Evolutionary conservation across 2,888 invertebrate genomes (phyloP), one percentile per base, ranked within the genome.

Genomic region (Bombylius major): DNA sequence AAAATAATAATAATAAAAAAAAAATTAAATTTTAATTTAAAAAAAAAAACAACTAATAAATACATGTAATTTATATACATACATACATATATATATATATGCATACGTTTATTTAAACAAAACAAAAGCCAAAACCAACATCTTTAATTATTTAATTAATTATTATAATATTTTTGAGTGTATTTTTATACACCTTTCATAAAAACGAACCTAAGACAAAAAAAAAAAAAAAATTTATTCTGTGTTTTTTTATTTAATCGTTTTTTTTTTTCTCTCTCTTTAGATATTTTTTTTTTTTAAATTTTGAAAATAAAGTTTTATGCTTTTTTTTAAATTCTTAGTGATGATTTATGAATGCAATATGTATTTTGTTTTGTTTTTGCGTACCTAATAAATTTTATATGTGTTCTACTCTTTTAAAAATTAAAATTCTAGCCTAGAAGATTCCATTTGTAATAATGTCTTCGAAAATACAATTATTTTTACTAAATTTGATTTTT

Each of bases 171-270:
- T 42, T 8, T 55, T 50, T 36, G 36, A 47, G 55, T 55, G 55
- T 51, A 47, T 57, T 54, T 55, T 42, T 49, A 46, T 55, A 54
- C 54, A 42, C 39, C 11, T 55, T 54, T 59, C 53, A 48, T 56
- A 59, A 55, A 59, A 55, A 59, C 53, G 53, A 59, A 55, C 56
- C 52, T 58, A 56, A 58, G 58, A 59, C 58, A 59, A 55, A 49
- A 36, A 36, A 36, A 36, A 36, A 36, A 36, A 36, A 36, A 36
- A 36, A 6, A 36, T 8, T 42, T 7, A 11, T 11, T 8, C 11
- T 42, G 39, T 39, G 39, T 42, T 42, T 42, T 23, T 23, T 23
- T 23, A 23, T 23, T 23, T 42, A 42, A 42, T 42, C 11, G 4
- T 42, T 42, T 11, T 42, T 42, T 11, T 42, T 36, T 36, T 36